Conservation (phyloP, 2,888 invertebrate genomes). For the Chloromyia formosa region DNA sequence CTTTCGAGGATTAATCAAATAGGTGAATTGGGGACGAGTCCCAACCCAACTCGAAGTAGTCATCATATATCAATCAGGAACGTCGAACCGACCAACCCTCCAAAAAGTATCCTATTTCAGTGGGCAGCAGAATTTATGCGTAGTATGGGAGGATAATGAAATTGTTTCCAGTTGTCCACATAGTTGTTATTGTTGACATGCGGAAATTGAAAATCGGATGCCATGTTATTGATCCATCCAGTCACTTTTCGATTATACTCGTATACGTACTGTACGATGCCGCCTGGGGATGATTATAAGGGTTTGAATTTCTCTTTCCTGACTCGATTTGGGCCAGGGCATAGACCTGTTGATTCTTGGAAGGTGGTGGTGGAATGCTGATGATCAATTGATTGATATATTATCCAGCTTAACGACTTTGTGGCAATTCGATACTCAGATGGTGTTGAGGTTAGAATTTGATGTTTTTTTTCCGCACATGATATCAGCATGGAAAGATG, state of each 20-base stretch:
- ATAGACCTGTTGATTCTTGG: conserved; percentile 31
- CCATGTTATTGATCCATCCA: conserved; percentile 34
- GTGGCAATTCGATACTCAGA: conserved; percentile 15
- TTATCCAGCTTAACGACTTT: conserved; percentile 35
- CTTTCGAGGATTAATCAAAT: conserved; percentile 4
- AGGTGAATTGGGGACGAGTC: not conserved
- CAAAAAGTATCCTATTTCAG: conserved; percentile 32
- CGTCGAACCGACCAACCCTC: conserved; percentile 8
- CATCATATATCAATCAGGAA: conserved; percentile 33
- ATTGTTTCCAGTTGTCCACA: conserved; percentile 34
- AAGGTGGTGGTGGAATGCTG: conserved; percentile 23
- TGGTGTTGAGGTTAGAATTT: not conserved
- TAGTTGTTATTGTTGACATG: conserved; percentile 4
- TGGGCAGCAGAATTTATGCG: conserved; percentile 3
- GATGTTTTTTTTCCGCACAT: not conserved
- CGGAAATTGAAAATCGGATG: conserved; percentile 38
- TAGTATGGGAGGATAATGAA: conserved; percentile 29
- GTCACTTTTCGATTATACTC: not conserved
- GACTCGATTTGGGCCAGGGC: not conserved
- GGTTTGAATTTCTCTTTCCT: no score
- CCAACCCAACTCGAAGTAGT: not conserved
- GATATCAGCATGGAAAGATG: no score
- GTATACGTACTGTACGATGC: no score
- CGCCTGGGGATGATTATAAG: no score
- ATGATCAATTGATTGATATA: conserved; percentile 34